These are phyloP conservation scores for Enteromius afrohamiltoni DNA, from an alignment of 2,797 vertebrate genomes.

Conservation along the genomic window DNA sequence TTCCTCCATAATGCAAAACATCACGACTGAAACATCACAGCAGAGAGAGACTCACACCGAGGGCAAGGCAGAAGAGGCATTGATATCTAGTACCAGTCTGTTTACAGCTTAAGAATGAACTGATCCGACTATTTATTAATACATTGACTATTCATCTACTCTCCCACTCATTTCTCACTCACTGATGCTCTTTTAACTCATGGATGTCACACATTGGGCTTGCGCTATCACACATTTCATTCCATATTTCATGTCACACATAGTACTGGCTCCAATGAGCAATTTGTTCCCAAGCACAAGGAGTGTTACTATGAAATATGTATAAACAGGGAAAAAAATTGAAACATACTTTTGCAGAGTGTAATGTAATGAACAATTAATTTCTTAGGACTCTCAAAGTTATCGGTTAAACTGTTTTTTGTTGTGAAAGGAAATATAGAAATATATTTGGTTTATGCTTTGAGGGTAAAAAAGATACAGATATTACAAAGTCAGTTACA, in stretches of 20 bases:
- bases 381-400: not conserved
- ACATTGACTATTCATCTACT: constrained; percentile 1
- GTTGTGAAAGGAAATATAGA: not conserved
- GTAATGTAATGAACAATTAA: not conserved
- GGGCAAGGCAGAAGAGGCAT: not conserved
- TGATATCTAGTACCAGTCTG: not conserved
- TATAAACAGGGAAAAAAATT: not conserved
- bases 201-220: constrained; percentile 6
- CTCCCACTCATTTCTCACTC: constrained; percentile 12
- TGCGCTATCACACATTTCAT: constrained; percentile 7
- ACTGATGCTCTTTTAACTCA: constrained; percentile 16
- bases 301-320: constrained; percentile 37
- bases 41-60: not conserved
- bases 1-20: constrained; percentile 8
- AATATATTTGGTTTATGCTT: not conserved
- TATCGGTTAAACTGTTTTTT: not conserved
- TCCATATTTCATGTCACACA: constrained; percentile 5
- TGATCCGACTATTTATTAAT: constrained; percentile 20
- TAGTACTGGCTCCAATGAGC: not conserved
- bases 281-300: constrained; percentile 6
- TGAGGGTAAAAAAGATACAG: not conserved
- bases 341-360: not conserved
- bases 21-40: constrained; percentile 6
- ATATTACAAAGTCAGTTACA: not conserved
- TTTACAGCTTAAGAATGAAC: not conserved